Evolutionary conservation across 2,113 vertebrate genomes (phyloP).

Genomic region (Clarias batrachus): DNA sequence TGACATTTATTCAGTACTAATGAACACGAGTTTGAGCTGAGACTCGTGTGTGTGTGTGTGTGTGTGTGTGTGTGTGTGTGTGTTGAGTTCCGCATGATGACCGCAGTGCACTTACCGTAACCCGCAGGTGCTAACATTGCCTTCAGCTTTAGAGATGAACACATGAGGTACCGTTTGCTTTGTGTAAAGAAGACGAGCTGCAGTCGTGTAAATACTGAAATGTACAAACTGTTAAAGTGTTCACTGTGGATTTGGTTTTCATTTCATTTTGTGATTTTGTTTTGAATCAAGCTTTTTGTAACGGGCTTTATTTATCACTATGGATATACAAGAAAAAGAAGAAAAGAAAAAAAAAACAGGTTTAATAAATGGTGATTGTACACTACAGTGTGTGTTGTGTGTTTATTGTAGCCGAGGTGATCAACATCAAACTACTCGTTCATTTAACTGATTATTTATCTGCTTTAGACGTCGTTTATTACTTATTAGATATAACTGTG

Average conservation of each 20-base stretch:
- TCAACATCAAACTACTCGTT: too few relatives aligned
- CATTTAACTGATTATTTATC: neutral
- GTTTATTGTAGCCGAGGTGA: neutral
- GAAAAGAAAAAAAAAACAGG: slow-evolving; percentile 69
- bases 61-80: neutral
- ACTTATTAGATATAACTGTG: too few relatives aligned
- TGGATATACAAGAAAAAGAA: slow-evolving; percentile 67
- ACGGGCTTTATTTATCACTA: slow-evolving; percentile 89
- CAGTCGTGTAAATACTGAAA: slow-evolving; percentile 81
- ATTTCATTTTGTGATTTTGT: neutral
- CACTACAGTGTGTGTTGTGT: neutral
- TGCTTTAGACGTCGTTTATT: neutral
- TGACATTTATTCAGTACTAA: neutral
- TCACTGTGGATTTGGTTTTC: slow-evolving; percentile 64
- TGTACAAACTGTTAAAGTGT: slow-evolving; percentile 85
- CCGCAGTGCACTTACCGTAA: neutral
- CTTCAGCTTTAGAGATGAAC: slow-evolving; percentile 43
- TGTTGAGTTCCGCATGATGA: neutral
- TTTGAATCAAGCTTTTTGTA: slow-evolving; percentile 66
- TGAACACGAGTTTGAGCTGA: neutral
- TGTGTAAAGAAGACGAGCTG: slow-evolving; percentile 68
- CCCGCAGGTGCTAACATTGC: neutral
- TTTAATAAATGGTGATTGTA: slow-evolving; percentile 78
- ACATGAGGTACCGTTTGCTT: slow-evolving; percentile 61
- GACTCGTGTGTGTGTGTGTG: neutral